A percentile compares a stretch with the other conserved stretches of the same genome.
Conservation (phyloP, 2,888 invertebrate species). For the Limnephilus auricula region DNA sequence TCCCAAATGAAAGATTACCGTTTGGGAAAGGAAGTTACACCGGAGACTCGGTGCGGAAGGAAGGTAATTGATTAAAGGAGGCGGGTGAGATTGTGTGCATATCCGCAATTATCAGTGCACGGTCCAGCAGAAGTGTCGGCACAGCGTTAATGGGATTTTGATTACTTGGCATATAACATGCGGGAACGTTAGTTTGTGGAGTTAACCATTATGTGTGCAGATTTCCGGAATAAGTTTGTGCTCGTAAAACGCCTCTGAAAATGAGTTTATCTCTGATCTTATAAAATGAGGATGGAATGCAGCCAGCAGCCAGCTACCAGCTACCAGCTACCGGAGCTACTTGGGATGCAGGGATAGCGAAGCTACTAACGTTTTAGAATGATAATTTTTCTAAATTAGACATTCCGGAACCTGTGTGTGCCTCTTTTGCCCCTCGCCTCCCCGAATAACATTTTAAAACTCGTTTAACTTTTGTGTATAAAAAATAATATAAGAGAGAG, state of each 20-base stretch:
- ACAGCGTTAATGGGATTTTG: slow-evolving; percentile 65
- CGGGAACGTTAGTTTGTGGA: slow-evolving; percentile 50
- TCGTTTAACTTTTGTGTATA: slow-evolving; percentile 54
- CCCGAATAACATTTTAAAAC: slow-evolving; percentile 51
- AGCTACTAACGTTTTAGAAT: slow-evolving; percentile 35
- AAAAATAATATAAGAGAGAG: slow-evolving; percentile 46
- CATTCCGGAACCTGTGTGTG: slow-evolving; percentile 52
- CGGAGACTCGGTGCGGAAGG: slow-evolving; percentile 6
- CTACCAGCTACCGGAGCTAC: background rate
- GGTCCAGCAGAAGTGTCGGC: slow-evolving; percentile 38
- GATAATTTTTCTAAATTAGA: slow-evolving; percentile 55
- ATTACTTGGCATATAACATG: slow-evolving; percentile 59
- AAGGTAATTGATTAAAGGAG: slow-evolving; percentile 43
- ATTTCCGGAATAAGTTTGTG: slow-evolving; percentile 61
- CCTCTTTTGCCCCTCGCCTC: background rate
- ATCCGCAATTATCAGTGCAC: background rate
- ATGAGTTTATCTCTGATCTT: slow-evolving; percentile 60
- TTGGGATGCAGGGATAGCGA: background rate
- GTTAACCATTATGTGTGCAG: slow-evolving; percentile 59
- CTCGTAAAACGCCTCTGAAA: slow-evolving; percentile 60
- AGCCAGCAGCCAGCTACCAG: slow-evolving; percentile 1
- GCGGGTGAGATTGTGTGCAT: background rate
- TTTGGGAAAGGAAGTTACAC: background rate
- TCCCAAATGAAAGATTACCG: background rate
- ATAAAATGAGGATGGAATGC: slow-evolving; percentile 11